Conservation (phyloP, 2,888 invertebrate species). For the Dryococelus australis region DNA sequence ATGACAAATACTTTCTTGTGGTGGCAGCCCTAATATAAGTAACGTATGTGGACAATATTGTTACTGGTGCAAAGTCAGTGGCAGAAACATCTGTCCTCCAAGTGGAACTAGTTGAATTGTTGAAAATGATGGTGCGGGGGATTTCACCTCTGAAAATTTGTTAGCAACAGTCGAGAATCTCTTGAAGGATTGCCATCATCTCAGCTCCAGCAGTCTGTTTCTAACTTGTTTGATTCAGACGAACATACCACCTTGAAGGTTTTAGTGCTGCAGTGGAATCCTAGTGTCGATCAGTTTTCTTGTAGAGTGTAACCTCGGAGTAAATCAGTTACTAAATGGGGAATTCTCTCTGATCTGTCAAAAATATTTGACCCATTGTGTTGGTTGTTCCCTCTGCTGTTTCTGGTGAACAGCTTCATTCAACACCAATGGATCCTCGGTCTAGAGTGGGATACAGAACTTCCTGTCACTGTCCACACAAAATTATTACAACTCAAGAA, state of each 20-base stretch:
- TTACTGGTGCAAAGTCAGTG: not conserved
- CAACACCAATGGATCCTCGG: not conserved
- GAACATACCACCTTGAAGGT: not conserved
- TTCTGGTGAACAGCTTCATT: too few relatives aligned
- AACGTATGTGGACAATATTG: not conserved
- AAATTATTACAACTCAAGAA: not conserved
- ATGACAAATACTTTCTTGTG: not conserved
- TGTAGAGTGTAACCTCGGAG: too few relatives aligned
- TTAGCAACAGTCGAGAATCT: too few relatives aligned
- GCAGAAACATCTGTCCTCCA: not conserved
- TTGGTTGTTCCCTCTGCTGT: too few relatives aligned
- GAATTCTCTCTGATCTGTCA: too few relatives aligned
- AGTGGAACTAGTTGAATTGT: not conserved
- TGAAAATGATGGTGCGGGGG: not conserved
- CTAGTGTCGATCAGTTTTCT: not conserved
- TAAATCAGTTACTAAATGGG: too few relatives aligned
- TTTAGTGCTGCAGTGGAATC: not conserved
- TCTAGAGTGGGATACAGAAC: not conserved
- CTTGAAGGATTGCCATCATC: not conserved
- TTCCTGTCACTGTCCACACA: not conserved
- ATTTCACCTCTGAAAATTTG: too few relatives aligned
- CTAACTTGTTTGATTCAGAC: not conserved
- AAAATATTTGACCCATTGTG: too few relatives aligned
- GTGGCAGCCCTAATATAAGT: not conserved
- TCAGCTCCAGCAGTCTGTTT: not conserved